Evolutionary conservation across 2,113 vertebrate species (phyloP), one percentile per base, ranked within the genome.

Genomic region (Cyprinus carpio): DNA sequence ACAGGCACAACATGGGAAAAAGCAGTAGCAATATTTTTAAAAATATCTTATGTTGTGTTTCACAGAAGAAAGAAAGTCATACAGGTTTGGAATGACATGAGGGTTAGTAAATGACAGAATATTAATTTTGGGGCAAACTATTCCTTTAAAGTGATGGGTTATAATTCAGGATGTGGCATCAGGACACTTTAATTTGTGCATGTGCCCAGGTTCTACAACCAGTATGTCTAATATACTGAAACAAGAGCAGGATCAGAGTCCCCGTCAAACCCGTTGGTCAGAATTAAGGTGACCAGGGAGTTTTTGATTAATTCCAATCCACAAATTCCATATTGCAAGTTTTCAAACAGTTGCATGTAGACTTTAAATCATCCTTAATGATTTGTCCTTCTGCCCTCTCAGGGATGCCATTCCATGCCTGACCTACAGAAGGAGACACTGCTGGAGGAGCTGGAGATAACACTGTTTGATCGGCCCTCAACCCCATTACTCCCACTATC

Each of bases 391-490:
- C 74, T 6, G 20, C 20, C 60, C 7, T 81, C 37, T 65, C 37
- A 92, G 90, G 81, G 86, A 51, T 88, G 77, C 29, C 54, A 56
- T 74, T 91, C 89, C 25, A 86, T 90, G 89, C 82, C 88, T 69
- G 85, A 89, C 37, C 80, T 90, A 43, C 75, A 76, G 54, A 85
- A 56, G 71, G 74, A 89, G 60, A 86, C 80, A 9, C 77, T 89
- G 4, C 62, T 81, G 43, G 86, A 88, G 81, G 89, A 90, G 87
- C 69, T 87, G 54, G 83, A 75, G 54, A 82, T 90, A 29, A 20
- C 6, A 31, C 34, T 37, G 6, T 76, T 60, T 1, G 4, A 46
- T 7, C 76, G 85, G 4, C 27, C 87, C n/a, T 13, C 67, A 58
- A 82, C 89, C 6, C 86, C 88, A 15, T n/a, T 86, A 29, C 76